A percentile compares a stretch with the other conserved stretches of the same genome.
Evolutionary conservation across 2,113 vertebrate genomes (phyloP).

Genomic region (Oceanodroma tethys): DNA sequence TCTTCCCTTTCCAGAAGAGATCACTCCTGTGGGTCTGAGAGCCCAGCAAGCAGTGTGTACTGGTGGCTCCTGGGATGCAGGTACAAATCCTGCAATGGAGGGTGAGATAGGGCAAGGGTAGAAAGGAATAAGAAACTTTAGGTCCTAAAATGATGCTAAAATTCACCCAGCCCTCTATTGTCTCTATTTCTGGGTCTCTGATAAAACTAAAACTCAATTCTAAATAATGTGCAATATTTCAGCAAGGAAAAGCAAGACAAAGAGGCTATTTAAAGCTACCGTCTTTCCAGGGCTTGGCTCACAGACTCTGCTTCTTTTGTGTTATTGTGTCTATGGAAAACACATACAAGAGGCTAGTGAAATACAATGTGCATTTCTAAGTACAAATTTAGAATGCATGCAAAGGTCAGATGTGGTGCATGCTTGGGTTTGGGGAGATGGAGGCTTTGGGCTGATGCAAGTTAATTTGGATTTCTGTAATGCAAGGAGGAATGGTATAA

Average conservation of each 20-base stretch:
- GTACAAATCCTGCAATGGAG: background rate
- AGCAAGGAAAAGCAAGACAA: slow-evolving; percentile 57
- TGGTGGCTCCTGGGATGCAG: background rate
- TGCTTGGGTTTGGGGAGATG: background rate
- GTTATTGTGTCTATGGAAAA: slow-evolving; percentile 53
- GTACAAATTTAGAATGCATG: background rate
- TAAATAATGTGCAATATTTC: background rate
- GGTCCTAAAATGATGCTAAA: background rate
- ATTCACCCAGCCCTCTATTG: slow-evolving; percentile 27
- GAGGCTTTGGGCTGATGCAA: background rate
- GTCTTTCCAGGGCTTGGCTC: slow-evolving; percentile 46
- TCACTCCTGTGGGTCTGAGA: background rate
- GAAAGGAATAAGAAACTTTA: background rate
- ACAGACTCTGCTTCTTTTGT: background rate
- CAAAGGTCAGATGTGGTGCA: slow-evolving; percentile 47
- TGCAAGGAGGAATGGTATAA: background rate
- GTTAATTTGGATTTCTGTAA: background rate
- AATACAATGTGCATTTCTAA: slow-evolving; percentile 43
- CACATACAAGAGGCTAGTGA: background rate
- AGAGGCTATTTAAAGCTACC: slow-evolving; percentile 61
- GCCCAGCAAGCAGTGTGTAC: background rate
- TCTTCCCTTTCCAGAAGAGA: background rate
- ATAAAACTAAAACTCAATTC: background rate
- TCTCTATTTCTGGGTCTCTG: slow-evolving; percentile 40
- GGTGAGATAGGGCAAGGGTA: accelerated